Base-by-base conservation (phyloP, 2,888 invertebrate genomes). In the Cheilosia urbana region DNA sequence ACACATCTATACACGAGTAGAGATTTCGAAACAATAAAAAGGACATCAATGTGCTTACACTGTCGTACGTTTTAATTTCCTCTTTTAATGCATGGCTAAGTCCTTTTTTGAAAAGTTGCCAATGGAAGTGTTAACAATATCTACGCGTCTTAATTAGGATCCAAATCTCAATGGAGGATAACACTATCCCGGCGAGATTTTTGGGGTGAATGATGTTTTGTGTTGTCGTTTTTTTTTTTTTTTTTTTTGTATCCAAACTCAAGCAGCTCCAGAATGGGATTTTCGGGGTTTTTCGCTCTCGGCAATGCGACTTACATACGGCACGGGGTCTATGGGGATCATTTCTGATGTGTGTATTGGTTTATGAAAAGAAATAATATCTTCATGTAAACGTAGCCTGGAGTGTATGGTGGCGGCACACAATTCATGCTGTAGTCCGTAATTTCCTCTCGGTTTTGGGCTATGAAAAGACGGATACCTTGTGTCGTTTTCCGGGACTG, bases 141-240 rank as follows among this genome's bases (percentile, higher is more conserved):
- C 90, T 90, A 89, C 90, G 90, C 90, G 90, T 90, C 90, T 90
- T 90, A 90, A 89, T 89, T 89, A 89, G 89, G 89, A 90, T 90
- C 90, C 89, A 90, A 90, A 90, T 90, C 90, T 90, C 90, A 81
- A 72, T 85, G 81, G 76, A 71, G 81, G 71, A 81, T 77, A 71
- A 66, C 81, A 68, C 72, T 72, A 81, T 76, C 15, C 72, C 49
- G 51, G 63, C 49, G 57, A 71, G 80, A 71, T 80, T 85, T 85
- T 68, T 55, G 71, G 81, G 40, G 65, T 85, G 80, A 80, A 81
- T 71, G 71, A 81, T 85, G 76, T 85, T 71, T 80, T 80, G 80
- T 79, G 24, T 27, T 58, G 49, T 68, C 63, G 62, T 62, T 68
- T 17, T 82, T 47, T 73, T 40, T 69, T 24, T 47, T 0, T 15